Conservation (phyloP, 2,113 vertebrate genomes). For the Girardinichthys multiradiatus region DNA sequence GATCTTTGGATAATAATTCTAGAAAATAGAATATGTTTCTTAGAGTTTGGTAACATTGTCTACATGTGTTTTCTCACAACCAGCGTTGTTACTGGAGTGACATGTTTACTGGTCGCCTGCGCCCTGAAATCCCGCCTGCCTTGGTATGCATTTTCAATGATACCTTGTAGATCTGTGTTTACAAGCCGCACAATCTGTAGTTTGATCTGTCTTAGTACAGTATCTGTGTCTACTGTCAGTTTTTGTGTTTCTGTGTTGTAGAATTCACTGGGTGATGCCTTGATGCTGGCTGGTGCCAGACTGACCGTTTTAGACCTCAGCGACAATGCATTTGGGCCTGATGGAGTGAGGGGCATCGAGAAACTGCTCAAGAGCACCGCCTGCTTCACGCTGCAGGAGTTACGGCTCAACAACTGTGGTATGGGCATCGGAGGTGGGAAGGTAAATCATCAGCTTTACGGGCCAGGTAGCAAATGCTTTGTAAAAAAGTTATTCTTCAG, state of each 20-base stretch:
- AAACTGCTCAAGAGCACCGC: slow-evolving; percentile 87
- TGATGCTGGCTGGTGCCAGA: slow-evolving; percentile 88
- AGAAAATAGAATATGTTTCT: too few relatives aligned
- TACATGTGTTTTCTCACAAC: background rate
- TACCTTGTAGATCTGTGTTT: background rate
- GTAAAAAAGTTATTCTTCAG: too few relatives aligned
- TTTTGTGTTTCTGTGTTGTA: slow-evolving; percentile 54
- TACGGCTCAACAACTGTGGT: slow-evolving; percentile 97
- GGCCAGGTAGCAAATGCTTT: too few relatives aligned
- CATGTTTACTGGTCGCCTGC: slow-evolving; percentile 97
- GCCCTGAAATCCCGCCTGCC: slow-evolving; percentile 94
- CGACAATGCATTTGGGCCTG: slow-evolving; percentile 98
- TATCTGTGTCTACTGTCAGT: too few relatives aligned
- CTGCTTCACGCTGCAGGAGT: slow-evolving; percentile 89
- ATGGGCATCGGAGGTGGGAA: slow-evolving; percentile 98
- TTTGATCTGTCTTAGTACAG: background rate
- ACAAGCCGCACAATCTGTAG: background rate
- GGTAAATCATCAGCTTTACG: slow-evolving; percentile 71
- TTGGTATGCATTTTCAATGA: slow-evolving; percentile 83
- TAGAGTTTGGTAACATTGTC: background rate
- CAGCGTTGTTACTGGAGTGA: slow-evolving; percentile 98
- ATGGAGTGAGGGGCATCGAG: slow-evolving; percentile 94
- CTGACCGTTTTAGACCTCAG: slow-evolving; percentile 94
- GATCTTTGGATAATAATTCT: too few relatives aligned
- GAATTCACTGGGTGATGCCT: slow-evolving; percentile 91